phyloP scores from a whole-genome alignment of 1,140 invertebrate species.

The Oryzaephilus surinamensis region DNA sequence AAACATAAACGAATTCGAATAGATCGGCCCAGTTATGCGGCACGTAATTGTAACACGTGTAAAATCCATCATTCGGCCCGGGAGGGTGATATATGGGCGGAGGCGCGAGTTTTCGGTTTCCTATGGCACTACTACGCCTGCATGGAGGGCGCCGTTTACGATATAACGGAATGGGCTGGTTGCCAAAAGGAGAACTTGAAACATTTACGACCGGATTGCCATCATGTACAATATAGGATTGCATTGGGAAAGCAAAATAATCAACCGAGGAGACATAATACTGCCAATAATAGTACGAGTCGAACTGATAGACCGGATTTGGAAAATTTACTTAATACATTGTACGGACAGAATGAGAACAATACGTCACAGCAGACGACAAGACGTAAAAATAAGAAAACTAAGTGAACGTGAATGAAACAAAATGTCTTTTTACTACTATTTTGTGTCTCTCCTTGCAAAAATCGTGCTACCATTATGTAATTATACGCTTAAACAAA shows the following conservation, averaged over 20 bases:
- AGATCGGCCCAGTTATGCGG: constrained; percentile 78
- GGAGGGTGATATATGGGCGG: constrained; percentile 96
- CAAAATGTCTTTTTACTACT: constrained; percentile 13
- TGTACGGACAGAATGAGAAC: constrained; percentile 26
- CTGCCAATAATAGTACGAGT: constrained; percentile 8
- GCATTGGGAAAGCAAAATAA: constrained; percentile 53
- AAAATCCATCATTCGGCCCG: constrained; percentile 84
- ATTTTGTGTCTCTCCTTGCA: constrained; percentile 7
- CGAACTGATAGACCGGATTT: constrained; percentile 28
- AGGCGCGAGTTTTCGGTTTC: constrained; percentile 76
- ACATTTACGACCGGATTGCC: constrained; percentile 73
- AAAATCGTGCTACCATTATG: constrained; percentile 7
- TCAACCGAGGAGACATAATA: constrained; percentile 20
- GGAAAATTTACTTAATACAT: constrained; percentile 33
- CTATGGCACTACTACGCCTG: constrained; percentile 92
- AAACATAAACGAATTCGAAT: constrained; percentile 77
- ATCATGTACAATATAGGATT: constrained; percentile 86
- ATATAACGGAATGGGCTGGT: constrained; percentile 91
- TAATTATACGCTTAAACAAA: constrained; percentile 6
- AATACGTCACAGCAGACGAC: constrained; percentile 12
- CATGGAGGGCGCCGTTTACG: constrained; percentile 88
- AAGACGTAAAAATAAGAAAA: constrained; percentile 21
- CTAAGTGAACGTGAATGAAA: no score
- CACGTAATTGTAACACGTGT: constrained; percentile 79
- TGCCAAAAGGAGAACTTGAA: constrained; percentile 78